Percentiles rank a stretch among this genome's conserved stretches.
phyloP scores from a whole-genome alignment of 2,797 vertebrate genomes.

The Rhinoraja longicauda region DNA sequence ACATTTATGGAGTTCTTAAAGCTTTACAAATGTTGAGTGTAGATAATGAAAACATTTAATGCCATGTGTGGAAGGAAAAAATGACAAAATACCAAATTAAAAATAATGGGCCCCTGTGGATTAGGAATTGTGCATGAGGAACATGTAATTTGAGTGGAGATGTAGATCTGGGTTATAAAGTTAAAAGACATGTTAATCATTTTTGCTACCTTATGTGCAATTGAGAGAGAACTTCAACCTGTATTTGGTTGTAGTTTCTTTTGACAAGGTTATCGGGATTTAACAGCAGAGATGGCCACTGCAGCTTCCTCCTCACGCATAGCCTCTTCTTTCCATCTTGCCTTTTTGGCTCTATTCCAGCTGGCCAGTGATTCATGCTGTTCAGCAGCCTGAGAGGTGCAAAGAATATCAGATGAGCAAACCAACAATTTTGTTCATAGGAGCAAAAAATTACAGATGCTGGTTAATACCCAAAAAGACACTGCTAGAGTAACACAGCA shows the following conservation, averaged over 20 bases:
- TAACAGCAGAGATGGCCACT: conserved; percentile 43
- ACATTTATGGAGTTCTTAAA: not conserved
- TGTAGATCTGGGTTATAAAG: not conserved
- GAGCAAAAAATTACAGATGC: too few species aligned
- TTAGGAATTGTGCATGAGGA: not conserved
- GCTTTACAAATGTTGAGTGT: not conserved
- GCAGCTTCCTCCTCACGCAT: conserved; percentile 39
- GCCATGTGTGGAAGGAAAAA: not conserved
- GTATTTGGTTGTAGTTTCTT: not conserved
- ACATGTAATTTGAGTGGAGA: not conserved
- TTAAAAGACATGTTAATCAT: not conserved
- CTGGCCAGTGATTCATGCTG: conserved; percentile 60
- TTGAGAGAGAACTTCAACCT: not conserved
- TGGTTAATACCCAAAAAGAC: too few species aligned
- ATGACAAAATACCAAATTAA: not conserved
- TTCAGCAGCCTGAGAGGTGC: conserved; percentile 53
- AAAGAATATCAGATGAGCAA: not conserved
- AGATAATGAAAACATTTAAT: not conserved
- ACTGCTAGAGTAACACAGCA: too few species aligned
- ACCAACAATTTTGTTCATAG: not conserved
- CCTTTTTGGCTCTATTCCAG: conserved; percentile 63
- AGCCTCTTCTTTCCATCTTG: conserved; percentile 58
- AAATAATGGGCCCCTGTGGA: not conserved
- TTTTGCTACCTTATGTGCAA: not conserved
- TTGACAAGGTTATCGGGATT: conserved; percentile 49